Evolutionary conservation across 2,888 invertebrate species (phyloP).

Genomic region (Pilophorus perplexus): DNA sequence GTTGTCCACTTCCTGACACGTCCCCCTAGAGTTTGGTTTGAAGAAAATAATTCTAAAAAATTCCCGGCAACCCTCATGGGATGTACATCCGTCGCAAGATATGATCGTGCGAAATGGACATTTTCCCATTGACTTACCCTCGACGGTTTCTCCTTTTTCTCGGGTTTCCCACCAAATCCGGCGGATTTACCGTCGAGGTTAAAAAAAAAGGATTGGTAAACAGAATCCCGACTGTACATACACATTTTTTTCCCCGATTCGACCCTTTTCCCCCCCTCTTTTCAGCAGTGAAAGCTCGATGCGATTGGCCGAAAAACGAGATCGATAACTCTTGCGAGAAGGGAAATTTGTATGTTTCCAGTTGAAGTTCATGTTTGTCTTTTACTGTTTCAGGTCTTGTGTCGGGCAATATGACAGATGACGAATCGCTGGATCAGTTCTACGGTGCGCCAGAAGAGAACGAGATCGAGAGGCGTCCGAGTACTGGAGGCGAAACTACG

Average conservation of each 20-base stretch:
- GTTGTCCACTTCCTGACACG: too few species aligned
- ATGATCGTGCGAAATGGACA: too few species aligned
- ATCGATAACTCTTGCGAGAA: too few species aligned
- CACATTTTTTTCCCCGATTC: not conserved
- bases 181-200: not conserved
- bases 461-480: constrained; percentile 54
- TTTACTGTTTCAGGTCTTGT: constrained; percentile 44
- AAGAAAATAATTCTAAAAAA: too few species aligned
- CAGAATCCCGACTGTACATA: not conserved
- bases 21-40: too few species aligned
- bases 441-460: constrained; percentile 62
- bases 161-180: not conserved
- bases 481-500: constrained; percentile 55
- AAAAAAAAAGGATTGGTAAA: not conserved
- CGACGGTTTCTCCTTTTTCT: not conserved
- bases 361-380: too few species aligned
- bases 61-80: too few species aligned
- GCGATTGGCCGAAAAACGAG: too few species aligned
- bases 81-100: too few species aligned
- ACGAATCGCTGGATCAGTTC: constrained; percentile 58
- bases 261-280: too few species aligned
- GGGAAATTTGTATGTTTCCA: too few species aligned
- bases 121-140: too few species aligned
- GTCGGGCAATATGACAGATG: constrained; percentile 60
- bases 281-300: not conserved